These are phyloP conservation scores for Myotis findleyi DNA, from an alignment of 2,797 vertebrate genomes.

Conservation along the genomic window DNA sequence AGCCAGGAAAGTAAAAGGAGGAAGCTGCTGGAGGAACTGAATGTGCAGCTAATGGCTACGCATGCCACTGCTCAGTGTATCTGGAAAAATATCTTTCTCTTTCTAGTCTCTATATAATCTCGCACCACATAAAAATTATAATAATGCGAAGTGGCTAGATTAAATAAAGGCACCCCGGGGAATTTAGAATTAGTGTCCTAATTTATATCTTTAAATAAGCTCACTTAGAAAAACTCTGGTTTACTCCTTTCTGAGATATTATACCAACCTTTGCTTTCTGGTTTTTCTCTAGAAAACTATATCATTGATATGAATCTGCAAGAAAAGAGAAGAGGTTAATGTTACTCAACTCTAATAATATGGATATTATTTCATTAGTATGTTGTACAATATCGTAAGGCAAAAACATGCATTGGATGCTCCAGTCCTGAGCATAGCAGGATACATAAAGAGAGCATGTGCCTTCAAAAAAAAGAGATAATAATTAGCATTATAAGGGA, in stretches of 20 bases:
- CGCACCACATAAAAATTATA: conserved; percentile 48
- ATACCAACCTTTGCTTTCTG: conserved; percentile 61
- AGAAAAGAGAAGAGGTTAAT: conserved; percentile 37
- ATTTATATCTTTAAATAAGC: conserved; percentile 66
- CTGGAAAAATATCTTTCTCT: conserved; percentile 73
- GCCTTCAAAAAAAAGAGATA: neutral
- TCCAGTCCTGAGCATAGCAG: neutral
- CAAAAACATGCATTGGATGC: neutral
- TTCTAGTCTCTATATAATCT: conserved; percentile 71
- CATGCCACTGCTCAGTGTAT: conserved; percentile 58
- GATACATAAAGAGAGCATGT: neutral
- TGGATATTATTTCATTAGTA: neutral
- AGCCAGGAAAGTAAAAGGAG: conserved; percentile 83
- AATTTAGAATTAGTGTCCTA: conserved; percentile 67
- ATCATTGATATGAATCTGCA: conserved; percentile 25
- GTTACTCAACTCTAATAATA: neutral
- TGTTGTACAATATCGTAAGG: neutral
- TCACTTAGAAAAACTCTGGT: neutral
- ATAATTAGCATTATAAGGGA: neutral
- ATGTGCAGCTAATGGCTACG: conserved; percentile 65
- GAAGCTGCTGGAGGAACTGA: conserved; percentile 69
- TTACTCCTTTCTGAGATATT: conserved; percentile 7
- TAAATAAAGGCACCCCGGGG: conserved; percentile 60
- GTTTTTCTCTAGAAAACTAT: conserved; percentile 55
- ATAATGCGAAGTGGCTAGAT: conserved; percentile 57